These are phyloP conservation scores for Loxodonta africana DNA, from an alignment of 2,113 vertebrate genomes.

Conservation along the genomic window DNA sequence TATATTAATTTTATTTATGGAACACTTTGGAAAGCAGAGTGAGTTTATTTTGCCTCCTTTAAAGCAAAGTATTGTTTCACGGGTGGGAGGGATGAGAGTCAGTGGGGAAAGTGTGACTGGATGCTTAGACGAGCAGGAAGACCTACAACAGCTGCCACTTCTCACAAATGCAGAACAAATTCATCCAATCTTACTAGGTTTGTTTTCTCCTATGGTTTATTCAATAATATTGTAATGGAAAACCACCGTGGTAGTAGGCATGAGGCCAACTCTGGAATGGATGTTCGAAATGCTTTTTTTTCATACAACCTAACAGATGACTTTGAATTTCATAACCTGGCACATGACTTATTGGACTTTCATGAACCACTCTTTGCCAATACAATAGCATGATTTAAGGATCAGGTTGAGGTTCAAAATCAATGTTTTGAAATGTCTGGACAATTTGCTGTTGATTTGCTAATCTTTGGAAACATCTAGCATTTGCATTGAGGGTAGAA, in stretches of 20 bases:
- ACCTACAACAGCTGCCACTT: neutral
- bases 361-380: neutral
- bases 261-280: neutral
- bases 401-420: neutral
- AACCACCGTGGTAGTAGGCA: neutral
- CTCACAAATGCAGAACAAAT: neutral
- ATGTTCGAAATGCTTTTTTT: neutral
- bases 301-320: neutral
- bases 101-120: neutral
- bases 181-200: neutral
- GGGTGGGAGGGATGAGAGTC: neutral
- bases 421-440: neutral
- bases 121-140: neutral
- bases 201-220: neutral
- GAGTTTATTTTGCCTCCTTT: neutral
- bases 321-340: neutral
- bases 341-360: neutral
- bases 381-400: neutral
- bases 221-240: neutral
- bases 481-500: neutral
- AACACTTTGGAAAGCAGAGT: neutral
- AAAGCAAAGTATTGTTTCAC: neutral
- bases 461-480: neutral
- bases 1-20: neutral
- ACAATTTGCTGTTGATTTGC: neutral